Base-by-base conservation (phyloP, 2,888 invertebrate species). In the Patella pellucida region DNA sequence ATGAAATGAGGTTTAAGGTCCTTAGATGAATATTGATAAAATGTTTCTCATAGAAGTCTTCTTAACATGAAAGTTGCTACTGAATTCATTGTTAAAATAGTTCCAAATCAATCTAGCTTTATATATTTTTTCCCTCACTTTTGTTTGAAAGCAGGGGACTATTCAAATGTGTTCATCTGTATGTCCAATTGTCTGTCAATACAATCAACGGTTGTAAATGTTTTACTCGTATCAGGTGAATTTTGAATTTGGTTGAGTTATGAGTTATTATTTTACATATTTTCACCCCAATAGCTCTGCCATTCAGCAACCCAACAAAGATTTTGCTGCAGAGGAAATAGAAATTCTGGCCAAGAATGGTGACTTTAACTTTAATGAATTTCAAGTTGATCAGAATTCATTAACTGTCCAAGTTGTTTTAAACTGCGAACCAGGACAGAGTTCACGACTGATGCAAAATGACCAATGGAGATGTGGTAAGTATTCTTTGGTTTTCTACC, bases 341-440 rank as follows among this genome's bases (percentile, higher is more conserved):
- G 79, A 85, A 68, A 82, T 79, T 12, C 76, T 77, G 52, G 76
- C 85, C 31, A 87, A 87, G 74, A 78, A 81, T 41, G 80, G 83
- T 14, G 75, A 76, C 23, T 82, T 82, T 62, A 78, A 81, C 52
- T 76, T 78, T 15, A 76, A 69, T 12, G 78, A 75, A 14, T 83
- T 83, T 77, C 76, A 73, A 15, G 80, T 82, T 14, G 79, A 81
- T 62, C 72, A 76, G 16, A 56, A 80, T 9, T 73, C 81, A 3
- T 73, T 82, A 71, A 73, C 78, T n/a, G 78, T 85, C n/a, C 68
- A 76, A 19, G 73, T 79, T 0, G 69, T 77, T n/a, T 75, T 75
- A 51, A 78, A 74, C 50, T 87, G 87, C 78, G 77, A 78, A n/a
- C 11, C 68, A 1, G 86, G 87, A 52, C 86, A 87, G 77, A 79